Conservation (phyloP, 2,888 invertebrate species). For the Habrosyne pyritoides region DNA sequence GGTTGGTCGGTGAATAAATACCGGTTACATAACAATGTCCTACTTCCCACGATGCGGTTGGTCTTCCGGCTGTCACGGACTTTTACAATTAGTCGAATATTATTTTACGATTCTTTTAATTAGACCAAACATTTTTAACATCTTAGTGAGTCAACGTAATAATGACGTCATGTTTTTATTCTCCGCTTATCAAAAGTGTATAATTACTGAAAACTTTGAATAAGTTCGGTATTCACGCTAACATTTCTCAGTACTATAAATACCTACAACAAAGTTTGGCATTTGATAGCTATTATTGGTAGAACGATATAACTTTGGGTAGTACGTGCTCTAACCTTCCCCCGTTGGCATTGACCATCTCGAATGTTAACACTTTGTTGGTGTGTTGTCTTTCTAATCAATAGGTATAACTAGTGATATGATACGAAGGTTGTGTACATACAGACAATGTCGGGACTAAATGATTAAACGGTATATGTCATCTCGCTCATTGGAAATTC, state of each 20-base stretch:
- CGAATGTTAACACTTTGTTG: neutral
- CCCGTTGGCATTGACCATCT: constrained; percentile 2
- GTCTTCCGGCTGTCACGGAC: constrained; percentile 61
- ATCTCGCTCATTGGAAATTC: constrained; percentile 39
- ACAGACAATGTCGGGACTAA: constrained; percentile 12
- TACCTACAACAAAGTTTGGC: neutral
- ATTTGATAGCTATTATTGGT: neutral
- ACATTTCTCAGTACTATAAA: neutral
- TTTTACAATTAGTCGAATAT: constrained; percentile 58
- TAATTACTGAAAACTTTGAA: neutral
- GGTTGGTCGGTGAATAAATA: constrained; percentile 79
- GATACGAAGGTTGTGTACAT: constrained; percentile 2
- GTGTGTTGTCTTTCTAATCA: neutral
- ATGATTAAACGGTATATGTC: constrained; percentile 24
- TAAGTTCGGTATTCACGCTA: neutral
- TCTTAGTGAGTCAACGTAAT: too few relatives aligned
- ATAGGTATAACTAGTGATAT: neutral
- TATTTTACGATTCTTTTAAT: constrained; percentile 28
- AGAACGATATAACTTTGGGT: neutral
- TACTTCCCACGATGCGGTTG: constrained; percentile 76
- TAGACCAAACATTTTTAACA: neutral
- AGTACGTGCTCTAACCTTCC: neutral
- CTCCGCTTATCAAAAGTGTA: neutral
- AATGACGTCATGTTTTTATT: too few relatives aligned
- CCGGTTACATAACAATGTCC: constrained; percentile 79